Percentiles rank a stretch among this genome's conserved stretches.
These are phyloP conservation scores for Hetaerina titia DNA, from an alignment of 2,888 invertebrate species.

Conservation along the genomic window DNA sequence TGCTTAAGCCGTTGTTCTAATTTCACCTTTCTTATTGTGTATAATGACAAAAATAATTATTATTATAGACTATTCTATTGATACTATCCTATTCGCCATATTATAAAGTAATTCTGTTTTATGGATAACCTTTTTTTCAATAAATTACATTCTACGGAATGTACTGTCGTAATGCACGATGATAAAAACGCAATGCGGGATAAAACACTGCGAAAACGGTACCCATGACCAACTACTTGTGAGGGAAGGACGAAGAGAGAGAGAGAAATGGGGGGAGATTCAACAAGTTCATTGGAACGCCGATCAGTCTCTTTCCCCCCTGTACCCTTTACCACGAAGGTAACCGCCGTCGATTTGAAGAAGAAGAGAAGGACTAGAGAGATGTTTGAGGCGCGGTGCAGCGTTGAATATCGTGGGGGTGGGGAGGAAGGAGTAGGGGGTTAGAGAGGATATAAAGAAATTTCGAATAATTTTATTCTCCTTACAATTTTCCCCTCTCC, in stretches of 20 bases:
- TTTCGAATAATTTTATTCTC: slow-evolving; percentile 30
- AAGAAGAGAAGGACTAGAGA: neutral
- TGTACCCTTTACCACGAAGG: neutral
- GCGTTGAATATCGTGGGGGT: neutral
- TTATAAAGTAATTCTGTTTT: too few species aligned
- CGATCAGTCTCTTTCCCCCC: slow-evolving; percentile 37
- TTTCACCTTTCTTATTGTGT: too few species aligned
- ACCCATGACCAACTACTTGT: neutral
- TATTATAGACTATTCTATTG: too few species aligned
- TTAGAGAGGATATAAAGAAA: neutral
- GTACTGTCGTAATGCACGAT: neutral
- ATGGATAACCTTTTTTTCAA: neutral
- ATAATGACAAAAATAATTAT: too few species aligned
- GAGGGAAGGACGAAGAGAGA: neutral
- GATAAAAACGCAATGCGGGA: slow-evolving; percentile 30
- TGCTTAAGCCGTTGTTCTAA: too few species aligned
- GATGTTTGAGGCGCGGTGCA: neutral
- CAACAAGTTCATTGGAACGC: slow-evolving; percentile 65
- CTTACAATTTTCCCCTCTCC: neutral
- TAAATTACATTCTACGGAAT: neutral
- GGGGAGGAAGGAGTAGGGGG: neutral
- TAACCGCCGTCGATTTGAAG: slow-evolving; percentile 14
- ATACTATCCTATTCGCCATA: too few species aligned
- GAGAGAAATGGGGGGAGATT: neutral
- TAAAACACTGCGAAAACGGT: neutral